Percentiles rank a stretch among this genome's conserved stretches.
These are phyloP conservation scores for Grus americana DNA, from an alignment of 2,113 vertebrate genomes.

Conservation along the genomic window DNA sequence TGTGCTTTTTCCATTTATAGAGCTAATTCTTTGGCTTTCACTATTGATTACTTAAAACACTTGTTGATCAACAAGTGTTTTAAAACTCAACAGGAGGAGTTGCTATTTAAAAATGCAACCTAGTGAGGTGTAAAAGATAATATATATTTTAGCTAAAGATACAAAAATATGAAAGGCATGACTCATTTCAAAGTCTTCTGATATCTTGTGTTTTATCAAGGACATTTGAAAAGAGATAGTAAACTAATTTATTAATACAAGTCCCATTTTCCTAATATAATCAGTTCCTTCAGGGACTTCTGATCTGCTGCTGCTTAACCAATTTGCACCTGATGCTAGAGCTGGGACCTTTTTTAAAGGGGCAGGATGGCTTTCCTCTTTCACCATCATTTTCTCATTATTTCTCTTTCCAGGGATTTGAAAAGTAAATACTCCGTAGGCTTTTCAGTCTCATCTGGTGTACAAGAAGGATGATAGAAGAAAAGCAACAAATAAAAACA, in stretches of 20 bases:
- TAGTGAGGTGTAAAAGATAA: neutral
- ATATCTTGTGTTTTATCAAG: neutral
- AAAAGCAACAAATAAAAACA: neutral
- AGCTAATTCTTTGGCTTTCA: neutral
- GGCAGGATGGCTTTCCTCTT: neutral
- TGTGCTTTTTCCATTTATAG: neutral
- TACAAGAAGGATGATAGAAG: neutral
- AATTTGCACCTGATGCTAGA: neutral
- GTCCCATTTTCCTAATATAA: conserved; percentile 33
- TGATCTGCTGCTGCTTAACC: neutral
- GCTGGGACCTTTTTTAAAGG: neutral
- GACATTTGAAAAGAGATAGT: neutral
- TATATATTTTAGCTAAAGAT: neutral
- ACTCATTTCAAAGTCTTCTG: neutral
- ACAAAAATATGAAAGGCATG: neutral
- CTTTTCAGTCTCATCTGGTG: neutral
- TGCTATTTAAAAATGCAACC: neutral
- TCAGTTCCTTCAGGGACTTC: neutral
- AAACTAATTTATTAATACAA: conserved; percentile 3
- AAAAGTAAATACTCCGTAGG: neutral
- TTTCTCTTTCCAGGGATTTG: neutral
- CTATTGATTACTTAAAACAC: neutral
- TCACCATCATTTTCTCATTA: neutral
- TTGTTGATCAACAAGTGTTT: neutral
- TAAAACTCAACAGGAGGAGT: neutral